Evolutionary conservation across 1,140 invertebrate species (phyloP), one percentile per base, ranked within the genome.

Genomic region (Zaprionus camerounensis): DNA sequence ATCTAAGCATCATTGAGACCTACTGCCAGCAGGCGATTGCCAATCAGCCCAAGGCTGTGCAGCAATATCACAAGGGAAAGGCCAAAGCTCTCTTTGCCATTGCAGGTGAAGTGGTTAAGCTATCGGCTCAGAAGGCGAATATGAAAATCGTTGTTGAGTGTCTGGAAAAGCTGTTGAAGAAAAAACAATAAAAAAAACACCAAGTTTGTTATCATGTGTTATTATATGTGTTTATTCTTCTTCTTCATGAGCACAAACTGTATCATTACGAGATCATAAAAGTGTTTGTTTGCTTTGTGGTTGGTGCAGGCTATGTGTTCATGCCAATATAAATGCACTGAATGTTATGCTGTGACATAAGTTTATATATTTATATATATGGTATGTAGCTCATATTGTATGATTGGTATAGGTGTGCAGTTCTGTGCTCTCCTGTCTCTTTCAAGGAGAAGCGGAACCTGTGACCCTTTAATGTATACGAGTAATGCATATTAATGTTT

Each of bases 1-100:
- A 96, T 86, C 88, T 94, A 71, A 77, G 92, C 20, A 93, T 94
- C 91, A 94, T 97, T 64, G 93, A 91, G 49, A 91, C 94, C 78
- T 92, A 95, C 34, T 97, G 96, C 92, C 72, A 93, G 51, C 85
- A 94, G 85, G 93, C 96, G 1, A 92, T 97, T 26, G 78, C 94
- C 20, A 94, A 95, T 73, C 96, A 97, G 93, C 94, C 95, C 24
- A 95, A 96, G 91, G 83, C 95, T 49, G 95, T 96, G 12, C 93
- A 93, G 77, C 93, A 95, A 76, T 97, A 95, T 81, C 95, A 95
- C 92, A 93, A 92, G 5, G 96, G 96, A n/a, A 97, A 97, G 91
- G 92, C 78, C 3, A 96, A 96, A 93, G 94, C 95, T 5, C 94
- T 96, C 56, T 95, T 94, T 75, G 94, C 94, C 55, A 94, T 97